A percentile compares a stretch with the other conserved stretches of the same genome.
phyloP scores from a whole-genome alignment of 2,797 vertebrate genomes.

The Xenops minutus region DNA sequence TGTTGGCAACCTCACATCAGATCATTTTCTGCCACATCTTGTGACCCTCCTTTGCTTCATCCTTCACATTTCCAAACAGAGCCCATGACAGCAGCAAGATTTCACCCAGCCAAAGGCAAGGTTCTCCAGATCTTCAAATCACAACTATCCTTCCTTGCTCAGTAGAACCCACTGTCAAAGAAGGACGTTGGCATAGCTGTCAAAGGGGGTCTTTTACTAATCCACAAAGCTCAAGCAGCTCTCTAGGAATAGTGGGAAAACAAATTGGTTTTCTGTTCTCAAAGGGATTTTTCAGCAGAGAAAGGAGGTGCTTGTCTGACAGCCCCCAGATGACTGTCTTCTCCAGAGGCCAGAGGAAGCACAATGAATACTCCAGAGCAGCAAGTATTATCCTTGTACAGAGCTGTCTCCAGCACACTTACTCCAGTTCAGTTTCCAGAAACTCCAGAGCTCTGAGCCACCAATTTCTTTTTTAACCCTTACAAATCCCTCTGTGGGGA shows the following conservation, averaged over 20 bases:
- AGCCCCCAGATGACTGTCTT: neutral
- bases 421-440: neutral
- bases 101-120: neutral
- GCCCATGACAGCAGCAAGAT: neutral
- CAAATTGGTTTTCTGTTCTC: neutral
- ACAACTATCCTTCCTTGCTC: neutral
- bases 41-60: neutral
- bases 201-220: neutral
- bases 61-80: neutral
- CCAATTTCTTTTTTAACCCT: neutral
- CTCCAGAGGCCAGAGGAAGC: neutral
- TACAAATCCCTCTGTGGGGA: neutral
- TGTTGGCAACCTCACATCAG: neutral
- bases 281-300: neutral
- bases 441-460: neutral
- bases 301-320: neutral
- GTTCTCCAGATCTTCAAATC: neutral
- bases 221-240: neutral
- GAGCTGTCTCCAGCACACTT: neutral
- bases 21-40: neutral
- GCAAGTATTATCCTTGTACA: neutral
- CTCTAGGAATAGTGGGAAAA: neutral
- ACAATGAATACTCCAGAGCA: neutral
- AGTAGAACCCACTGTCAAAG: neutral
- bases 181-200: neutral